Evolutionary conservation across 1,140 invertebrate species (phyloP).

Genomic region (Drosophila navojoa): DNA sequence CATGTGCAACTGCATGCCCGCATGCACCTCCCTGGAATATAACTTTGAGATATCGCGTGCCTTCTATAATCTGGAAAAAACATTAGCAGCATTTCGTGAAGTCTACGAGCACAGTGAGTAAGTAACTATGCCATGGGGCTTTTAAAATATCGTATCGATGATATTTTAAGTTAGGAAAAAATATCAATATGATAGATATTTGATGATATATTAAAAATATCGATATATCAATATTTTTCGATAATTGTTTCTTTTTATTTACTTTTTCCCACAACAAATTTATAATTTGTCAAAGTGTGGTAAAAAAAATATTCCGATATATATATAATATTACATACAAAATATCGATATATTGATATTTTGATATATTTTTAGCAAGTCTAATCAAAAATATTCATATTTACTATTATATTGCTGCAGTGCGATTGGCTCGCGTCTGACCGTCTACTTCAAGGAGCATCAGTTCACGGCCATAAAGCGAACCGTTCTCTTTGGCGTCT

Average conservation of each 20-base stretch:
- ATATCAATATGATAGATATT: no score
- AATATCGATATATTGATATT: no score
- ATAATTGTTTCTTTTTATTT: no score
- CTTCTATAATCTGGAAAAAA: constrained; percentile 59
- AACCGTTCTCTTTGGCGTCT: constrained; percentile 87
- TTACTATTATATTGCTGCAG: constrained; percentile 31
- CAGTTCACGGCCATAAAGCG: constrained; percentile 87
- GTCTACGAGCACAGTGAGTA: constrained; percentile 68
- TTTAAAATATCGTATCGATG: no score
- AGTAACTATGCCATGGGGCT: constrained; percentile 4
- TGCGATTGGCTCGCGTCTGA: constrained; percentile 82
- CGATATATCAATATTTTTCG: no score
- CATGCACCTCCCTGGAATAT: constrained; percentile 88
- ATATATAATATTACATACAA: no score
- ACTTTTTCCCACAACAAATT: no score
- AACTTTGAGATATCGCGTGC: constrained; percentile 88
- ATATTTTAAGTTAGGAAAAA: no score
- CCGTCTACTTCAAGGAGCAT: constrained; percentile 86
- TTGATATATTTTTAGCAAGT: no score
- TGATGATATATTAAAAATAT: no score
- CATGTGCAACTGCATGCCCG: constrained; percentile 87
- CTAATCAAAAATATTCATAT: neutral
- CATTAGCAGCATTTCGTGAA: constrained; percentile 64
- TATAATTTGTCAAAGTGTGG: no score
- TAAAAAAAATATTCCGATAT: no score